Base-by-base conservation (phyloP, 2,888 invertebrate genomes). In the Lypha dubia region DNA sequence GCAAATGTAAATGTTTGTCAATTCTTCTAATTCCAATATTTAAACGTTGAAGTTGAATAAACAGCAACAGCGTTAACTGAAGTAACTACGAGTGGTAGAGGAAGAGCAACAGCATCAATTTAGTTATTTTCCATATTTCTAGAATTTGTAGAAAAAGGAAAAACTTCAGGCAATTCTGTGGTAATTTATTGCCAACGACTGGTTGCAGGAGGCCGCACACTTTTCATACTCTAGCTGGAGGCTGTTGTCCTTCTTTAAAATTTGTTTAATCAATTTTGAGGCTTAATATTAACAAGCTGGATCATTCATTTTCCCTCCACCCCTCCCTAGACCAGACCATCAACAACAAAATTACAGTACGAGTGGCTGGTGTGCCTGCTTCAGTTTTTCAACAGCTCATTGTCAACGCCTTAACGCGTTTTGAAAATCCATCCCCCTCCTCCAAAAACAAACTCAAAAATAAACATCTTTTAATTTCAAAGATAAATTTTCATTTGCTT, bases 401-500 rank as follows among this genome's bases (percentile, higher is more conserved):
- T 81, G 77, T 84, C 81, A 79, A 79, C 77, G 81, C 77, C 81
- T 74, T 81, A 75, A 84, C 81, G 74, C 77, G 73, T 60, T 58
- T 71, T n/a, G n/a, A n/a, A n/a, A n/a, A n/a, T n/a, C n/a, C n/a
- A n/a, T n/a, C n/a, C n/a, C n/a, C n/a, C n/a, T n/a, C n/a, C n/a
- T 58, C n/a, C n/a, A 8, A 9, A 32, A 70, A 68, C 15, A 20
- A n/a, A n/a, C n/a, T n/a, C n/a, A 28, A 4, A 28, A 28, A 28
- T 28, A 28, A 28, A 28, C 5, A 28, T n/a, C n/a, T n/a, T n/a
- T n/a, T 5, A 32, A 15, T 60, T 46, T 49, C 35, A 0, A 24
- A 49, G 44, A 24, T 44, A 35, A 38, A 11, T 53, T 63, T 56
- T 56, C 1, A 20, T 70, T 70, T 17, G 22, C 32, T 1, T 38